Conservation (phyloP, 2,113 vertebrate species). For the Mystacornis crossleyi region DNA sequence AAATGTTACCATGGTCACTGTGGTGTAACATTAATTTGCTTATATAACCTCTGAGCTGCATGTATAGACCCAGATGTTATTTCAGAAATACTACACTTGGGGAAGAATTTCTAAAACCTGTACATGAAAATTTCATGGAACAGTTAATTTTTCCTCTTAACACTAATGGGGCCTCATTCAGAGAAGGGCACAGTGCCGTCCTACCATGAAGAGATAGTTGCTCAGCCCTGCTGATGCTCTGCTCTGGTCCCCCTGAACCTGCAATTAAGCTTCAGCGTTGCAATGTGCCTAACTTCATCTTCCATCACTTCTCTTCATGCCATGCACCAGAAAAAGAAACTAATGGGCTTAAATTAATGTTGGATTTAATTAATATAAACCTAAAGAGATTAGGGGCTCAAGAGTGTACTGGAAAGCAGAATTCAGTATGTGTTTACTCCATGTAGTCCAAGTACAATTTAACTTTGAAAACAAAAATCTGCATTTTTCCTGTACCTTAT, state of each 20-base stretch:
- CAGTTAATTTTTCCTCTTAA: background rate
- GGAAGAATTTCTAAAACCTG: slow-evolving; percentile 1
- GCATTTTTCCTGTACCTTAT: background rate
- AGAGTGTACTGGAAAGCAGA: background rate
- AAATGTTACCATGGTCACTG: background rate
- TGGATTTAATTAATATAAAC: background rate
- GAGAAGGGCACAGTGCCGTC: background rate
- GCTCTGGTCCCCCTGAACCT: background rate
- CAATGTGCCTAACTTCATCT: background rate
- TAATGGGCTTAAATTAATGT: background rate
- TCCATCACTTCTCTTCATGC: background rate
- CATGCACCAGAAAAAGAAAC: background rate
- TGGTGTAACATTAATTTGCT: slow-evolving; percentile 17
- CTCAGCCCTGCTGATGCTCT: background rate
- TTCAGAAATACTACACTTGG: background rate
- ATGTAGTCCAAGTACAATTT: background rate
- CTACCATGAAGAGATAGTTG: background rate
- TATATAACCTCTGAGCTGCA: background rate
- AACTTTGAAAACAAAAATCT: background rate
- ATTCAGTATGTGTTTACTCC: background rate
- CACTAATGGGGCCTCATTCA: background rate
- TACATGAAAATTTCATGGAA: background rate
- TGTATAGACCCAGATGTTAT: background rate
- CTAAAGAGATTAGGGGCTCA: background rate
- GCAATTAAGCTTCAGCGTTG: background rate